phyloP scores from a whole-genome alignment of 2,113 vertebrate genomes.

The Pungitius pungitius region DNA sequence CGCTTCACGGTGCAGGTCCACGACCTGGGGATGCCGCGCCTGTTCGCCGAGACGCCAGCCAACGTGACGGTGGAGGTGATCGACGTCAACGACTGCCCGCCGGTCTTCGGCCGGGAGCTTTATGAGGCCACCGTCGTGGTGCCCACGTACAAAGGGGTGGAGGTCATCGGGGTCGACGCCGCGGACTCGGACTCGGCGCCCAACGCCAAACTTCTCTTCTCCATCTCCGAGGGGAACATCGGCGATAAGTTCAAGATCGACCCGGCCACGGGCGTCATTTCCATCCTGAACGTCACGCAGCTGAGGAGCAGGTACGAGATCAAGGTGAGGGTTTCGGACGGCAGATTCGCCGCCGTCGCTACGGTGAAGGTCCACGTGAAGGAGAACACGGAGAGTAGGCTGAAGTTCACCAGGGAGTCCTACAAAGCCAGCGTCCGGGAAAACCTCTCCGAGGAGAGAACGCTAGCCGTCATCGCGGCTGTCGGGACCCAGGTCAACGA shows the following conservation, averaged over 20 bases:
- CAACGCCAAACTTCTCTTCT: slow-evolving; percentile 90
- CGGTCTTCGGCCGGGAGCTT: slow-evolving; percentile 86
- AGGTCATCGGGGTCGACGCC: slow-evolving; percentile 87
- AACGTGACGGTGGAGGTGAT: slow-evolving; percentile 93
- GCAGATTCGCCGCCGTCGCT: slow-evolving; percentile 86
- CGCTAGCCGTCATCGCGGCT: slow-evolving; percentile 86
- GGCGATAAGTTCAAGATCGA: slow-evolving; percentile 94
- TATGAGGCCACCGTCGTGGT: slow-evolving; percentile 88
- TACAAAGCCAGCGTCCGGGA: slow-evolving; percentile 89
- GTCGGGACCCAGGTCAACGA: slow-evolving; percentile 93
- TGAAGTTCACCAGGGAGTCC: slow-evolving; percentile 90
- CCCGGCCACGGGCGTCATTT: slow-evolving; percentile 83
- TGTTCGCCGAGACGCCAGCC: slow-evolving; percentile 90
- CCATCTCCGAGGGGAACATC: slow-evolving; percentile 95
- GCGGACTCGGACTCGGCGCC: slow-evolving; percentile 89
- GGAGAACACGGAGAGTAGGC: slow-evolving; percentile 89
- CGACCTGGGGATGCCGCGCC: slow-evolving; percentile 88
- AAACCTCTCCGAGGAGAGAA: slow-evolving; percentile 88
- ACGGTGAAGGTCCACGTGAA: slow-evolving; percentile 91
- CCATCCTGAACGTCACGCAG: slow-evolving; percentile 91
- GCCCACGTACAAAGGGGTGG: slow-evolving; percentile 93
- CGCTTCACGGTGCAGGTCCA: slow-evolving; percentile 94
- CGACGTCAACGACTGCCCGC: slow-evolving; percentile 94
- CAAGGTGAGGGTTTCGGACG: slow-evolving; percentile 90
- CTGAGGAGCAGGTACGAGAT: slow-evolving; percentile 95